Evolutionary conservation across 2,113 vertebrate genomes (phyloP).

Genomic region (Phalacrocorax pelagicus): DNA sequence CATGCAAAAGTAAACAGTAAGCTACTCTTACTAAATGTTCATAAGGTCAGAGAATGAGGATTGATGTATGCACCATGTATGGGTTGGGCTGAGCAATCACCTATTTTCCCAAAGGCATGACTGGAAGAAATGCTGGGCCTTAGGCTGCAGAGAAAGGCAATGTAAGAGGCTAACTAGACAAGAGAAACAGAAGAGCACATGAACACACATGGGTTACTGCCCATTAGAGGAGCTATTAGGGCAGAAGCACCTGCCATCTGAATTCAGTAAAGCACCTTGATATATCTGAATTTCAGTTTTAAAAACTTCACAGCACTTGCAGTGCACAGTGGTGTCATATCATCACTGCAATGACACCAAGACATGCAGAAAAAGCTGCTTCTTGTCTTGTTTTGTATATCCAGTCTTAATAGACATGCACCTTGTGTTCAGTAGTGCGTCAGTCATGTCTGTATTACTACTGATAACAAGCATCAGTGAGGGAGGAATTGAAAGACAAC

Average conservation of each 20-base stretch:
- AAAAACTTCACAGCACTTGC: not conserved
- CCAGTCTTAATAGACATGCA: not conserved
- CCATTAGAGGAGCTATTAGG: not conserved
- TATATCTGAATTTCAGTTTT: not conserved
- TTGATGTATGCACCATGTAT: accelerated
- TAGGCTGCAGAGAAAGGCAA: not conserved
- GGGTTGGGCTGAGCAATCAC: not conserved
- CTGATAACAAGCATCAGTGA: constrained; percentile 28
- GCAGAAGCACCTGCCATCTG: not conserved
- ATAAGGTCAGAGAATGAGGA: not conserved
- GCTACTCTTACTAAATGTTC: not conserved
- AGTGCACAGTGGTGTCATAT: not conserved
- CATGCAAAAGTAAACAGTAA: not conserved
- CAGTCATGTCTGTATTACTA: not conserved
- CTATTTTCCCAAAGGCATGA: not conserved
- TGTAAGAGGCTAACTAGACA: not conserved
- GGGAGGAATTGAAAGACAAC: not conserved
- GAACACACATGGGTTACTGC: not conserved
- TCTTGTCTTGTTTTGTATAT: not conserved
- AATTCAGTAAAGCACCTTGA: not conserved
- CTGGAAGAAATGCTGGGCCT: too few relatives aligned
- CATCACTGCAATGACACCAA: not conserved
- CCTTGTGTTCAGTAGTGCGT: not conserved
- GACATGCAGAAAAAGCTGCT: not conserved
- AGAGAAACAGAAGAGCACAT: not conserved